These are phyloP conservation scores for Narcine bancroftii DNA, from an alignment of 2,113 vertebrate genomes.

Conservation along the genomic window DNA sequence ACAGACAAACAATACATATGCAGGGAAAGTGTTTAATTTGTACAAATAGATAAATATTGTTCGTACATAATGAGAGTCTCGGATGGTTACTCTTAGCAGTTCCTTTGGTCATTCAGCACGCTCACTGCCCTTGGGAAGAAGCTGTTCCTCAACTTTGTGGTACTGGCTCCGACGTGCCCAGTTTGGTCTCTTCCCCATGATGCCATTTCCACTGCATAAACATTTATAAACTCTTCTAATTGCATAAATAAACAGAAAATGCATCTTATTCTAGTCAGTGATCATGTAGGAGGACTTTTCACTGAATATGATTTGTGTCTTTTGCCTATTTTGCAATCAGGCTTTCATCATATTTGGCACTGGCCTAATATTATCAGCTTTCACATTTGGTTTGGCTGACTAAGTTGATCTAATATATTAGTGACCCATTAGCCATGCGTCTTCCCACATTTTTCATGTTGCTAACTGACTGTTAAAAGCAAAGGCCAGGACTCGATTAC, in stretches of 20 bases:
- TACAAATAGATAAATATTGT: no score
- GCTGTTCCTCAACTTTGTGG: no score
- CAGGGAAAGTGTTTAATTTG: no score
- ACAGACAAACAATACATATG: no score
- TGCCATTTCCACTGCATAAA: not conserved
- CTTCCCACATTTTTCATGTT: not conserved
- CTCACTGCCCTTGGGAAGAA: no score
- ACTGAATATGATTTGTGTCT: not conserved
- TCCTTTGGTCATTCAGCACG: no score
- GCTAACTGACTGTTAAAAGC: not conserved
- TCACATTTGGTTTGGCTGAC: not conserved
- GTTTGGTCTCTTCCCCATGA: not conserved
- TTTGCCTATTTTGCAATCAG: not conserved
- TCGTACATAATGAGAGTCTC: no score
- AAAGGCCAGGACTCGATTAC: not conserved
- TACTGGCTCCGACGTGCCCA: not conserved
- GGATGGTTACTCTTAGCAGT: no score
- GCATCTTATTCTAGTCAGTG: not conserved
- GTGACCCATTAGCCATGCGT: not conserved
- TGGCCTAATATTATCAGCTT: not conserved
- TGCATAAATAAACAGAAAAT: not conserved
- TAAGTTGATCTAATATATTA: not conserved
- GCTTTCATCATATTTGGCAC: not conserved
- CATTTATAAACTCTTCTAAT: not conserved
- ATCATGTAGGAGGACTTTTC: not conserved